A percentile compares a stretch with the other conserved stretches of the same genome.
phyloP scores from a whole-genome alignment of 2,113 vertebrate species.

The Myrmecophaga tridactyla region DNA sequence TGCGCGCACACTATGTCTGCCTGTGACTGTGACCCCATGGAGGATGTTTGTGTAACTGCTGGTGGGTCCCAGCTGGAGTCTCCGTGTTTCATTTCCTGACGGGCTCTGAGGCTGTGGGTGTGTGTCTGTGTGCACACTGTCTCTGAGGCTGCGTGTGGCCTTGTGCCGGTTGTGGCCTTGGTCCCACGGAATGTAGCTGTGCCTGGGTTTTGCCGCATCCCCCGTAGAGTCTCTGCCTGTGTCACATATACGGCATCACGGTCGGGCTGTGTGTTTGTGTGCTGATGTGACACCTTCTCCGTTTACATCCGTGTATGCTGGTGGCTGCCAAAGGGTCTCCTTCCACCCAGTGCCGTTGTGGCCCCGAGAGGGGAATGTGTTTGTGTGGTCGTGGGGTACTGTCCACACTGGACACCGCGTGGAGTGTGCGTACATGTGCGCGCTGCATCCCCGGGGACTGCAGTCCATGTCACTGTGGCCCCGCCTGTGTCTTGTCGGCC shows the following conservation, averaged over 20 bases:
- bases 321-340: too few species aligned
- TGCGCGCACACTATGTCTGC: not conserved
- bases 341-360: not conserved
- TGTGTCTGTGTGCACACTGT: not conserved
- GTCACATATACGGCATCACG: not conserved
- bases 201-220: not conserved
- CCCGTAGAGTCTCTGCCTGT: not conserved
- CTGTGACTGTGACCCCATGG: not conserved
- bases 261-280: not conserved
- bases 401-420: not conserved
- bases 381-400: not conserved
- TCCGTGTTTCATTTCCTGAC: constrained; percentile 37
- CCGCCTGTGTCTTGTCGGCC: not conserved
- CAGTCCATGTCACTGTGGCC: not conserved
- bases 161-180: not conserved
- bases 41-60: constrained; percentile 61
- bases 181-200: not conserved
- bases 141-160: not conserved
- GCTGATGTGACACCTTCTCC: not conserved
- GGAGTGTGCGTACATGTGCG: not conserved
- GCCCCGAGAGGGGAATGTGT: not conserved
- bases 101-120: not conserved
- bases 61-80: not conserved
- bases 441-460: not conserved
- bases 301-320: too few species aligned